Base-by-base conservation (phyloP, 2,888 invertebrate genomes). In the Dyspetes luteomarginatus region DNA sequence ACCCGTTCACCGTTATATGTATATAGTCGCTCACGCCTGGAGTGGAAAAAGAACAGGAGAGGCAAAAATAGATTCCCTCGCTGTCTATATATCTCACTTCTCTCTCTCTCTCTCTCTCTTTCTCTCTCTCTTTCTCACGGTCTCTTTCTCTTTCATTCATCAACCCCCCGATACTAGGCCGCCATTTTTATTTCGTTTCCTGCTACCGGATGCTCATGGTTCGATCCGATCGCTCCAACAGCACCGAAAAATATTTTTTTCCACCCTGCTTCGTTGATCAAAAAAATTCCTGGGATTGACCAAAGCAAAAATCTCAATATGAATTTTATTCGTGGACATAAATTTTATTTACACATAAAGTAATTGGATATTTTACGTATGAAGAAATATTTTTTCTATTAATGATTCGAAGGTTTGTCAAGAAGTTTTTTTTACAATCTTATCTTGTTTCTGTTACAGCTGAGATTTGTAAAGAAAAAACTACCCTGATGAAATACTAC, bases 1-100 rank as follows among this genome's bases (percentile, higher is more conserved):
- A 90, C 88, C 91, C 88, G 89, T 88, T 89, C 89, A 88, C 86
- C 89, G 73, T 90, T 87, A 90, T n/a, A n/a, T n/a, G n/a, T n/a
- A n/a, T n/a, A n/a, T 87, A 87, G 56, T 85, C 87, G 86, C 86
- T 88, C 87, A 28, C 17, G 17, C 48, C 75, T 45, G 12, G 45
- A 19, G n/a, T 3, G 75, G 67, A 77, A 83, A 79, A 81, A 52
- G 56, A 75, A 68, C 45, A 41, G 60, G 56, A 60, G 52, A 69
- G 26, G 30, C 50, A 52, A 73, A 67, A 81, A 73, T 68, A 69
- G 77, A 77, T 69, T 81, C 67, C 30, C 71, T 52, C n/a, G n/a
- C n/a, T n/a, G n/a, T n/a, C n/a, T n/a, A n/a, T n/a, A n/a, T n/a
- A n/a, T n/a, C n/a, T n/a, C n/a, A n/a, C n/a, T n/a, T 50, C 52